These are phyloP conservation scores for Eutrigla gurnardus DNA, from an alignment of 2,797 vertebrate genomes.

Conservation along the genomic window DNA sequence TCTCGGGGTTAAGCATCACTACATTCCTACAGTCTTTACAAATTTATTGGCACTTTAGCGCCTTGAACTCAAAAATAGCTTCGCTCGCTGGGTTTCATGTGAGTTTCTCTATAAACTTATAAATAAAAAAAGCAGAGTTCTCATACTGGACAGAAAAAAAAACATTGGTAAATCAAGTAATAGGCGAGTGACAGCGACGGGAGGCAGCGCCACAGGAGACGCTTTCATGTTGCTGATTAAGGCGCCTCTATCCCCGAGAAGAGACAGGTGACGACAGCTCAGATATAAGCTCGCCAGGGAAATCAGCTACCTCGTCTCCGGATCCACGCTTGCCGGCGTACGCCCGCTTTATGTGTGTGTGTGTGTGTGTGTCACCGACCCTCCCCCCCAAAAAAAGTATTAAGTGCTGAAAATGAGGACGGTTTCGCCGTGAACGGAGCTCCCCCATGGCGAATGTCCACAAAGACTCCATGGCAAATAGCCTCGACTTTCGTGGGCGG, in stretches of 20 bases:
- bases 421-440: slow-evolving; percentile 70
- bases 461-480: slow-evolving; percentile 79
- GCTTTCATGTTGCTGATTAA: slow-evolving; percentile 82
- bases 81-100: slow-evolving; percentile 10
- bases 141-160: slow-evolving; percentile 46
- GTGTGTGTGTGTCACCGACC: neutral
- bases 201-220: slow-evolving; percentile 73
- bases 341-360: slow-evolving; percentile 35
- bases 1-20: neutral
- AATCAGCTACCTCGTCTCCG: slow-evolving; percentile 73
- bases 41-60: slow-evolving; percentile 8
- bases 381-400: slow-evolving; percentile 62
- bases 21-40: neutral
- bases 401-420: slow-evolving; percentile 77
- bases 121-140: slow-evolving; percentile 8
- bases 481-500: slow-evolving; percentile 56
- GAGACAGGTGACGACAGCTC: slow-evolving; percentile 73
- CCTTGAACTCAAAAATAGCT: slow-evolving; percentile 26
- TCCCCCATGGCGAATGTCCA: slow-evolving; percentile 76
- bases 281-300: slow-evolving; percentile 75
- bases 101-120: slow-evolving; percentile 19
- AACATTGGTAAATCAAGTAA: slow-evolving; percentile 64
- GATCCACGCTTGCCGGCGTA: slow-evolving; percentile 65
- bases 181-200: slow-evolving; percentile 67
- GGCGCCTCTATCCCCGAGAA: slow-evolving; percentile 60